Conservation (phyloP, 2,113 vertebrate species). For the Colossoma macropomum region DNA sequence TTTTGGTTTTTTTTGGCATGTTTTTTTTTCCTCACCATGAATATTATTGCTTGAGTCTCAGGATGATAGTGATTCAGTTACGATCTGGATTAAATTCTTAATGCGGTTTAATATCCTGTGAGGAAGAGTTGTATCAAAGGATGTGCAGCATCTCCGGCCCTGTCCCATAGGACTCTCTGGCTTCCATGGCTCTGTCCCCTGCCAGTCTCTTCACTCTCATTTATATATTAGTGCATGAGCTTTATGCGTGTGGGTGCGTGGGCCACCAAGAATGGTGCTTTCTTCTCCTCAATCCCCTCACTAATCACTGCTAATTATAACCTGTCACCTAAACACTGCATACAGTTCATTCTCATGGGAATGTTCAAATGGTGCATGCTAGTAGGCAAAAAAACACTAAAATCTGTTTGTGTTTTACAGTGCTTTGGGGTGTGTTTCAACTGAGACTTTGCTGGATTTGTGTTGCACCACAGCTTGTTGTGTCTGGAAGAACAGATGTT, state of each 20-base stretch:
- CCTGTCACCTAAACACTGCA: conserved; percentile 11
- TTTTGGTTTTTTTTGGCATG: not conserved
- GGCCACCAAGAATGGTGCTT: not conserved
- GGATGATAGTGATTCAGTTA: not conserved
- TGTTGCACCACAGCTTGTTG: conserved; percentile 20
- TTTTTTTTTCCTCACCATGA: not conserved
- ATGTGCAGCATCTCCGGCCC: not conserved
- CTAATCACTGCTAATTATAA: conserved; percentile 48
- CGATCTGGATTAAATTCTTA: not conserved
- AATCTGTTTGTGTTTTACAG: not conserved
- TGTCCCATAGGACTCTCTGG: not conserved
- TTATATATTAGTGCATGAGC: conserved; percentile 24
- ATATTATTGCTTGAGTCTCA: not conserved
- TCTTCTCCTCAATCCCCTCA: conserved; percentile 17
- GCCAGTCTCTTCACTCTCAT: not conserved
- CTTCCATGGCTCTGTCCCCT: not conserved
- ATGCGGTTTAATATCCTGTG: not conserved
- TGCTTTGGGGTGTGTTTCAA: conserved; percentile 1
- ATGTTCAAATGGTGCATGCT: not conserved
- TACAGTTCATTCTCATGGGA: conserved; percentile 27
- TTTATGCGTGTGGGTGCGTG: not conserved
- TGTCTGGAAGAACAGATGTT: conserved; percentile 13
- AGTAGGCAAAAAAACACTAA: not conserved
- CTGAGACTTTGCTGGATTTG: not conserved
- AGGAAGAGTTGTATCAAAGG: not conserved